Base-by-base conservation (phyloP, 1,140 invertebrate species). In the Drosophila repletoides region DNA sequence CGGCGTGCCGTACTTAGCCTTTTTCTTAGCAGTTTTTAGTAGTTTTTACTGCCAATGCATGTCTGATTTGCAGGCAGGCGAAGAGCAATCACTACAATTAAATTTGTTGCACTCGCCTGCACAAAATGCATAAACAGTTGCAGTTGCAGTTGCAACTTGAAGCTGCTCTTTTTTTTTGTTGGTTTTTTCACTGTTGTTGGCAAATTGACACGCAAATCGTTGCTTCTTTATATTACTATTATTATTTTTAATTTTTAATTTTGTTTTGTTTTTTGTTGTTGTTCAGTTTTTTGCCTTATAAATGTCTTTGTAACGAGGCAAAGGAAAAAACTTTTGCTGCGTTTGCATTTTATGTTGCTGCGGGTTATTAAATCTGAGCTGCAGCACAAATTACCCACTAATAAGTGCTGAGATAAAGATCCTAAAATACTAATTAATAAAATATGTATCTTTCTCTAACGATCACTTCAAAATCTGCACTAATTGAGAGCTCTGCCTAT, bases 41-140 rank as follows among this genome's bases (percentile, higher is more conserved):
- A 49, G 51, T 63, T 84, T 81, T 84, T 84, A 84, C 79, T 84
- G 79, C 79, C 79, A 84, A 79, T 84, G 79, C 79, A 83, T 83
- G 79, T 83, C 70, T 43, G 41, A 48, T 64, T 64, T 53, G 59
- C 48, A 53, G 36, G 48, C 49, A 49, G n/a, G n/a, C n/a, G n/a
- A n/a, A n/a, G n/a, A n/a, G 49, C 59, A 83, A 80, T 83, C 53
- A 83, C 56, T 46, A 84, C 80, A 84, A 86, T 84, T 84, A 75
- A 84, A 84, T 84, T 84, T 84, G 79, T 83, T 83, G 79, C 79
- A 83, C 61, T 83, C 79, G 79, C 63, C 80, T 83, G 79, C 79
- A 84, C 79, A 83, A 84, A 86, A 84, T 83, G 79, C 80, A 83
- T 83, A 83, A 83, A 75, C 70, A 83, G 77, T 84, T 58, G 40